Evolutionary conservation across 2,888 invertebrate genomes (phyloP), one percentile per base, ranked within the genome.

Genomic region (Patella depressa): DNA sequence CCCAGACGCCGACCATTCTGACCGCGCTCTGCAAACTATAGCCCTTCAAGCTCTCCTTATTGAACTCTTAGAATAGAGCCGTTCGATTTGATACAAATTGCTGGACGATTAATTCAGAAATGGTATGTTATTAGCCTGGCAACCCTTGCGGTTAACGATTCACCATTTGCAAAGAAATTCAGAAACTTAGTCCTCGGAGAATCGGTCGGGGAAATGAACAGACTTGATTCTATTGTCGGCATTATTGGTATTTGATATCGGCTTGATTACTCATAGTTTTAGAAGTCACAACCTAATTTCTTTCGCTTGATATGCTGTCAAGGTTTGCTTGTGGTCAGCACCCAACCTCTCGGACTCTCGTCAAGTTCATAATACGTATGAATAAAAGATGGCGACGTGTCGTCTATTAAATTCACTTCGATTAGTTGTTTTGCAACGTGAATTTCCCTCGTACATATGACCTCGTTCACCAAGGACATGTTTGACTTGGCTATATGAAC

Each of bases 1-100:
- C 17, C 5, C 59, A 59, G 59, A 59, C 59, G 59, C 59, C 59
- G 59, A 59, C 59, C 17, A 59, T 59, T 59, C 59, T 59, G 59
- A 59, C 59, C 59, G 59, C 19, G 59, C 7, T 45, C 59, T 19
- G 59, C 7, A 7, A 19, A 59, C 19, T 59, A 19, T 19, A 59
- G 19, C 15, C 59, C 59, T n/a, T 19, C 17, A 59, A 59, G 7
- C 12, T 11, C 59, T 19, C 19, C 19, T 59, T 4, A n/a, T 59
- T 59, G 11, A 4, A 19, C 59, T 59, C 59, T 19, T 59, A 19
- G 19, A 59, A 19, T 59, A 12, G 11, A 59, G 19, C 9, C 12
- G 59, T 59, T 59, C 19, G 59, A 19, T 19, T 59, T 17, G 59
- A 59, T 59, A 59, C 59, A 59, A 59, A 59, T 59, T 59, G 19